Evolutionary conservation across 2,888 invertebrate species (phyloP), one percentile per base, ranked within the genome.

Genomic region (Trilocha varians): DNA sequence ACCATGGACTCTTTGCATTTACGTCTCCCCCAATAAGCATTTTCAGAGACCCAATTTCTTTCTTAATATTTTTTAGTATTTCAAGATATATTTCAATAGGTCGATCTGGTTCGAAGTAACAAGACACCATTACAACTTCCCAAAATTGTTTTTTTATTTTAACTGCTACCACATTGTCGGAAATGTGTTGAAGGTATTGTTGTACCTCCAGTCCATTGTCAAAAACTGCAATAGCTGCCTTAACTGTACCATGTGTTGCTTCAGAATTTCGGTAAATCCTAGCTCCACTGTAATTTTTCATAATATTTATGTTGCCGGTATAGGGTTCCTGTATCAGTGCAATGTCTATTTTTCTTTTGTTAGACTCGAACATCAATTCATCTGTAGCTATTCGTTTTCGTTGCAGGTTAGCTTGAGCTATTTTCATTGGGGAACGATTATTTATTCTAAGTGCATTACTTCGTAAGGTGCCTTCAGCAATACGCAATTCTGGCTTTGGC

Each of bases 1-100:
- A 51, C 53, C 50, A 51, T 5, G 16, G 5, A 32, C 42, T 51
- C 33, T 41, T 41, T 1, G 44, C 47, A n/a, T 49, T 51, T 1
- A 18, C 34, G 25, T 53, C 49, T 2, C 48, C 53, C 14, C 46
- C 49, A 1, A 52, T 16, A 0, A 50, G 32, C 5, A 47, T 11
- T 4, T 38, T 17, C 0, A 17, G 6, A 5, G 34, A n/a, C 0
- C 38, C 39, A 8, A 18, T 4, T 25, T 6, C 18, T 2, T 32
- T 13, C 1, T 5, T 11, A 3, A 37, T 5, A 8, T 32, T 37
- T 6, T 13, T 6, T 1, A 38, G 3, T 8, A 16, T 13, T 6
- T 32, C 33, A 5, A 42, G 11, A 17, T 41, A 39, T 11, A 38
- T 40, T 34, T 36, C 16, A 2, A 43, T 38, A 16, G 42, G 42